Evolutionary conservation across 2,113 vertebrate species (phyloP), one percentile per base, ranked within the genome.

Genomic region (Dromaius novaehollandiae): DNA sequence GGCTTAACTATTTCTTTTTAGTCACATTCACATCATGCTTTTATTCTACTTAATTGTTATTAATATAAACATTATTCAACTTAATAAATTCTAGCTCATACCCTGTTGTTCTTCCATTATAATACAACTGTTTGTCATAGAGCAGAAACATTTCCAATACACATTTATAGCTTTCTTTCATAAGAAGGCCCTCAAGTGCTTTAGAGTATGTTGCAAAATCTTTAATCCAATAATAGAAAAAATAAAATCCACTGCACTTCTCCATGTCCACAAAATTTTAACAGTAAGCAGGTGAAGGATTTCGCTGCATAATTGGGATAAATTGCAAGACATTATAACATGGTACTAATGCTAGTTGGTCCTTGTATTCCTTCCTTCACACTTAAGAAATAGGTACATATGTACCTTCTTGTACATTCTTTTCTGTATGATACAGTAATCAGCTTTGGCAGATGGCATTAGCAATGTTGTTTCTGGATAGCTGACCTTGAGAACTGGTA

Each of bases 1-100:
- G 77, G 61, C 38, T 82, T 77, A 94, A 95, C 78, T 86, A 93
- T 88, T 85, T 66, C 46, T 90, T 96, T 94, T 86, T 68, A 97
- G 94, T 92, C 63, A 58, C 58, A 96, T 77, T 93, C 87, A 89
- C 53, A 90, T 87, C n/a, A 73, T 76, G 80, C n/a, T 97, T 95
- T 90, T 97, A 30, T 80, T 92, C 55, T 60, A 64, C 34, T 44
- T 96, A 93, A 97, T 93, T 95, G 34, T 89, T 93, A 95, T 86
- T 94, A 93, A 91, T 93, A 46, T 90, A 93, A 97, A 89, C 64
- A 71, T 80, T 73, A 84, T 86, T 91, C 85, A 74, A 8, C 50
- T 36, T 81, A 66, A 94, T 82, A 81, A 77, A 89, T 89, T 95
- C 50, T 95, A 58, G 74, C 66, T 91, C 89, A 81, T 82, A 70